Evolutionary conservation across 2,888 invertebrate species (phyloP), one percentile per base, ranked within the genome.

Genomic region (Watsonalla cultraria): DNA sequence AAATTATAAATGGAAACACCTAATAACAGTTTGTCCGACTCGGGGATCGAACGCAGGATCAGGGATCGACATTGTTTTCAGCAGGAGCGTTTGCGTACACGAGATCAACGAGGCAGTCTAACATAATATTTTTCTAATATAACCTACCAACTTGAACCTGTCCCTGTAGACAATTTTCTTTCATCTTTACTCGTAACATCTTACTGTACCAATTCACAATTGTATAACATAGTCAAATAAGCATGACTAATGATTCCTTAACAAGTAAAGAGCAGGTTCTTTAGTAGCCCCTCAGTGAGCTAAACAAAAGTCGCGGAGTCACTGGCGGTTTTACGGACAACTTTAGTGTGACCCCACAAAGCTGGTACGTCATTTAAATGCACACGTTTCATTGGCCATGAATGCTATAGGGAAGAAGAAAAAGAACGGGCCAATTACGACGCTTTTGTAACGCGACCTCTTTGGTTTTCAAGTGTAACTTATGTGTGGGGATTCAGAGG

Each of bases 321-420:
- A 68, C 78, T 78, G 78, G 83, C 79, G 86, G 88, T 86, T 87
- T 84, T 77, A 81, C 78, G 83, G 80, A 82, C 84, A 84, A 87
- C 82, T 86, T 86, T 85, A 86, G 86, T 86, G 85, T 87, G 85
- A 84, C 86, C 86, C 88, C 87, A 90, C 90, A 90, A 90, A 90
- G 90, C 86, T 69, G 82, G 86, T 82, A 87, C 87, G 89, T 90
- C 90, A 90, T 90, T 90, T 90, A 90, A 90, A 90, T 90, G 90
- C 90, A 89, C 90, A 90, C 90, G 90, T 90, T 88, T 90, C 90
- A 90, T 90, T 90, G 90, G 89, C 80, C 89, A 83, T 88, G 88
- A 90, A 90, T 90, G 89, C 88, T 90, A 86, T 84, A 84, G 88
- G 86, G 86, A 86, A 89, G 87, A 86, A 86, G 85, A 86, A 89